Conservation (phyloP, 92 coral and sea anemone genomes). For the Nematostella vectensis region DNA sequence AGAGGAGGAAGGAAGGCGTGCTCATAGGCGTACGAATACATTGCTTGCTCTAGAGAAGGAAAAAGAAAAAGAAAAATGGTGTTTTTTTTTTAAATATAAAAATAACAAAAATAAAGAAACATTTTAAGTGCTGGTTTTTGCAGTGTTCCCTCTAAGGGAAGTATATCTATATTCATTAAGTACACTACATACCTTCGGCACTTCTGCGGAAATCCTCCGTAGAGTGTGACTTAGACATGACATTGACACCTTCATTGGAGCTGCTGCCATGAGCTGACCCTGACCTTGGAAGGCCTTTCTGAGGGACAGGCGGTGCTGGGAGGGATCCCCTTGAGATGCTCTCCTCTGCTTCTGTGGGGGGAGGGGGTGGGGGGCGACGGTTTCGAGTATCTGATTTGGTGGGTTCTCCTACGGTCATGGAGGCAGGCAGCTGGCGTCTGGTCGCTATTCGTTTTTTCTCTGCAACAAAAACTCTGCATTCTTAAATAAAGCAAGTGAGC, state of each 20-base stretch:
- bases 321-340: not conserved
- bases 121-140: too few relatives aligned
- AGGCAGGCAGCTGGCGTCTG: conserved; percentile 21
- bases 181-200: too few relatives aligned
- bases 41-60: conserved; percentile 32
- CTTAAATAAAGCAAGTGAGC: too few relatives aligned
- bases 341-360: conserved; percentile 32
- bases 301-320: conserved; percentile 10
- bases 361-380: conserved; percentile 54
- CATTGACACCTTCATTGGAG: not conserved
- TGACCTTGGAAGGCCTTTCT: not conserved
- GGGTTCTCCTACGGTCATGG: not conserved
- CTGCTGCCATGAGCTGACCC: not conserved
- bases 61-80: not conserved
- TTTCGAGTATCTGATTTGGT: conserved; percentile 3
- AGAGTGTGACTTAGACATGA: not conserved
- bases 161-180: too few relatives aligned
- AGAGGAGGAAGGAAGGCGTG: conserved; percentile 24
- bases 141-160: too few relatives aligned
- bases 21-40: conserved; percentile 58
- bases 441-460: conserved; percentile 49
- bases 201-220: too few relatives aligned
- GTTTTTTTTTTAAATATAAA: not conserved
- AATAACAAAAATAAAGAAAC: too few relatives aligned
- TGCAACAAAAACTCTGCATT: too few relatives aligned